Evolutionary conservation across 2,888 invertebrate genomes (phyloP).

Genomic region (Dryomyza anilis): DNA sequence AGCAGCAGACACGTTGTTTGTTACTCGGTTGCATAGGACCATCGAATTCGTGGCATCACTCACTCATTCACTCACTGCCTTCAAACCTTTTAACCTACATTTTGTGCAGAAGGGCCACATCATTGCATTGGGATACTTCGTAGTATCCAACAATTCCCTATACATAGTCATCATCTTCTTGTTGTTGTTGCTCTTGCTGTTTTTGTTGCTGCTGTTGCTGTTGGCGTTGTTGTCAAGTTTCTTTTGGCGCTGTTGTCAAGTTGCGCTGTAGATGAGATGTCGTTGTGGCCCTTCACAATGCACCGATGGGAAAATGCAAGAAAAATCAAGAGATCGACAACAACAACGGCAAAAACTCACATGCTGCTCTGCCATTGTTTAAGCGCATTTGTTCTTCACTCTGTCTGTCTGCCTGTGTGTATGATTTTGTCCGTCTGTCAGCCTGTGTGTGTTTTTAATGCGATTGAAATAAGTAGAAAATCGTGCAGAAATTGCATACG

Average conservation of each 20-base stretch:
- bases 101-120: not conserved
- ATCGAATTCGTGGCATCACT: too few species aligned
- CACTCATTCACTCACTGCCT: too few species aligned
- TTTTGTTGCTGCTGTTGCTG: constrained; percentile 10
- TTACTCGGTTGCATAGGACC: too few species aligned
- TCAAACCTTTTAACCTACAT: constrained; percentile 13
- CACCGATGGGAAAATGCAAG: constrained; percentile 5
- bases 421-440: too few species aligned
- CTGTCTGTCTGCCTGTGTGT: too few species aligned
- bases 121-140: not conserved
- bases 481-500: not conserved
- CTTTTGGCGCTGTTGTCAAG: not conserved
- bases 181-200: constrained; percentile 10
- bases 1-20: too few species aligned
- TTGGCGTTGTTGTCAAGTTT: not conserved
- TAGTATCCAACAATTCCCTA: too few species aligned
- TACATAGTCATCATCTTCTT: not conserved
- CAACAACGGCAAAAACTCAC: too few species aligned
- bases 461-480: constrained; percentile 2
- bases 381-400: too few species aligned
- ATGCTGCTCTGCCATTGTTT: too few species aligned
- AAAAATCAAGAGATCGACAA: not conserved
- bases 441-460: too few species aligned
- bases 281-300: not conserved
- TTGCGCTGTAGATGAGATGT: too few species aligned